Evolutionary conservation across 2,113 vertebrate species (phyloP).

Genomic region (Malurus melanocephalus): DNA sequence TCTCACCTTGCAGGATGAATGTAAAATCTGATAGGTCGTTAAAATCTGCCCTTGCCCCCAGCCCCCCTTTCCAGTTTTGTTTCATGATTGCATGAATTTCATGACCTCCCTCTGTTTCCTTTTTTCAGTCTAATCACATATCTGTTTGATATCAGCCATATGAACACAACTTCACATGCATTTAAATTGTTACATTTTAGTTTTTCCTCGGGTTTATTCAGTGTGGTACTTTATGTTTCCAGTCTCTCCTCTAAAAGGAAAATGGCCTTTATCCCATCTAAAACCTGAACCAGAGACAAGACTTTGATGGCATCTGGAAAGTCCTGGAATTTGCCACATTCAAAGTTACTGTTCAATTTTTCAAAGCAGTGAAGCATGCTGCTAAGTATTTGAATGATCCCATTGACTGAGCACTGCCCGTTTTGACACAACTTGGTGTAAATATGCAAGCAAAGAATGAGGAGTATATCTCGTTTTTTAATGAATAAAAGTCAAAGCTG

Average conservation of each 20-base stretch:
- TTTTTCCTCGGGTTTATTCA: neutral
- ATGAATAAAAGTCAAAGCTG: neutral
- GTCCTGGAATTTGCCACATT: neutral
- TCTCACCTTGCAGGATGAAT: conserved; percentile 19
- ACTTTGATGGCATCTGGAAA: neutral
- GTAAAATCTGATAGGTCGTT: neutral
- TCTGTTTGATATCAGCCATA: neutral
- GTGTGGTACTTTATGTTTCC: neutral
- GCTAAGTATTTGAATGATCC: neutral
- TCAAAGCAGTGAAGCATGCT: neutral
- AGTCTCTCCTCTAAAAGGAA: neutral
- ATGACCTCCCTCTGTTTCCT: fast-evolving
- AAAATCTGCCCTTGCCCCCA: neutral
- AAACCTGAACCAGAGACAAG: neutral
- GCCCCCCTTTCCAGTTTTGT: neutral
- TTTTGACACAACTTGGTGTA: neutral
- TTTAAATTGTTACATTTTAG: neutral
- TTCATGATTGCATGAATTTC: neutral
- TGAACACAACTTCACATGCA: neutral
- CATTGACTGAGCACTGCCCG: neutral
- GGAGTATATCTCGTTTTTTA: neutral
- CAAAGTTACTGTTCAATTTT: neutral
- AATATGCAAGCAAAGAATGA: neutral
- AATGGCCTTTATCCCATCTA: neutral
- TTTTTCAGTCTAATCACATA: neutral